Evolutionary conservation across 2,888 invertebrate species (phyloP), one percentile per base, ranked within the genome.

Genomic region (Dysmachus trigonus): DNA sequence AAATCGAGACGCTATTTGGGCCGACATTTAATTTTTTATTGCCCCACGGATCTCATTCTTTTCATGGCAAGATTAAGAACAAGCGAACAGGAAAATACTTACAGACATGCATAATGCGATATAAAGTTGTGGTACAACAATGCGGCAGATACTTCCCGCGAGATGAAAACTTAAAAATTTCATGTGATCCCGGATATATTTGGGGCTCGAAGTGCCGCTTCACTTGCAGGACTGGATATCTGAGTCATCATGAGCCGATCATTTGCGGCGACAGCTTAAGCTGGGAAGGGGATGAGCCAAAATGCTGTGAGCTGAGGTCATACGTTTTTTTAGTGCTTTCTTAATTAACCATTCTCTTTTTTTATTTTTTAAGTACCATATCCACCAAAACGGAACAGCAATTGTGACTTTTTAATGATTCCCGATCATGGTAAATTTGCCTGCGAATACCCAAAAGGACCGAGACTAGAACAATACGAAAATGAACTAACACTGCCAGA

Each of bases 131-230:
- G 53, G 88, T 89, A 0, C 85, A 87, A 73, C 88, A 87, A 73
- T 89, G 89, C 82, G 86, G 87, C 0, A 84, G 85, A 27, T 88
- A 86, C 73, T 87, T 85, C 74, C 86, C 87, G 3, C 81, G 72
- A 41, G 87, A 88, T 85, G 76, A 71, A 8, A 77, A 88, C 51
- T 27, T 89, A 15, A 85, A 85, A 38, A 86, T 88, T 15, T 87
- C 87, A 53, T 89, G 89, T 74, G 88, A 88, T 86, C 51, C 87
- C 0, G 87, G 87, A 4, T 86, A 85, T 27, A 88, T 89, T 73
- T 89, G 88, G 88, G 89, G 89, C 1, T 88, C 89, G 8, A 87
- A 86, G 38, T 89, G 89, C 76, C 18, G 72, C n/a, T 89, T 89
- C 41, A 47, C 31, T n/a, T 89, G 89, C 76, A 86, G 87, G n/a